Evolutionary conservation across 2,113 vertebrate genomes (phyloP).

Genomic region (Mobula birostris): DNA sequence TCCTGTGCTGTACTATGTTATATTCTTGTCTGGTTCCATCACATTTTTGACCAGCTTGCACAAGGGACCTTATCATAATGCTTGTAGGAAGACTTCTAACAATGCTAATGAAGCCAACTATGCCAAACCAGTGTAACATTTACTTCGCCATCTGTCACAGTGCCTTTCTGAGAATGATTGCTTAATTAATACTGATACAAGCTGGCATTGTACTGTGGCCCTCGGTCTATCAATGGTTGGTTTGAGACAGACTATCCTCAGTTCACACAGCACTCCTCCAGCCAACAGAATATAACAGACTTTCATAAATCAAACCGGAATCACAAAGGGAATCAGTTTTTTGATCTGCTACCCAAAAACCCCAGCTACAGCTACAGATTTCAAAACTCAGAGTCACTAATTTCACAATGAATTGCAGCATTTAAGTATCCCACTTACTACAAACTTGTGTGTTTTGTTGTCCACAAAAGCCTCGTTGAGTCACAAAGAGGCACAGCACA

Average conservation of each 20-base stretch:
- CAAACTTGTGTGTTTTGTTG: neutral
- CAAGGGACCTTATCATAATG: too few relatives aligned
- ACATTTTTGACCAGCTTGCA: too few relatives aligned
- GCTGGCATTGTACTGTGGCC: neutral
- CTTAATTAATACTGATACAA: neutral
- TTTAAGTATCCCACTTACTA: neutral
- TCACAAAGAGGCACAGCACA: too few relatives aligned
- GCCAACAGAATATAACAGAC: neutral
- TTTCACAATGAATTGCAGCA: neutral
- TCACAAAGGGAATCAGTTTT: neutral
- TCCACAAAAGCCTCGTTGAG: neutral
- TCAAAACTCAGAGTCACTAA: neutral
- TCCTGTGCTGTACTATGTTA: too few relatives aligned
- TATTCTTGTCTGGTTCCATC: too few relatives aligned
- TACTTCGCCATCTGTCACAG: too few relatives aligned
- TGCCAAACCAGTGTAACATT: too few relatives aligned
- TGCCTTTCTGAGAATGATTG: too few relatives aligned
- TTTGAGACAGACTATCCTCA: neutral
- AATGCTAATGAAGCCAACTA: too few relatives aligned
- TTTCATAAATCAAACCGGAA: too few relatives aligned
- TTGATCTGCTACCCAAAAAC: too few relatives aligned
- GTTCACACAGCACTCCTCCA: neutral
- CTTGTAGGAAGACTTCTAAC: too few relatives aligned
- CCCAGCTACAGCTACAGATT: neutral
- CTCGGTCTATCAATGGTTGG: neutral